Base-by-base conservation (phyloP, 2,888 invertebrate genomes). In the Abrostola triplasia region DNA sequence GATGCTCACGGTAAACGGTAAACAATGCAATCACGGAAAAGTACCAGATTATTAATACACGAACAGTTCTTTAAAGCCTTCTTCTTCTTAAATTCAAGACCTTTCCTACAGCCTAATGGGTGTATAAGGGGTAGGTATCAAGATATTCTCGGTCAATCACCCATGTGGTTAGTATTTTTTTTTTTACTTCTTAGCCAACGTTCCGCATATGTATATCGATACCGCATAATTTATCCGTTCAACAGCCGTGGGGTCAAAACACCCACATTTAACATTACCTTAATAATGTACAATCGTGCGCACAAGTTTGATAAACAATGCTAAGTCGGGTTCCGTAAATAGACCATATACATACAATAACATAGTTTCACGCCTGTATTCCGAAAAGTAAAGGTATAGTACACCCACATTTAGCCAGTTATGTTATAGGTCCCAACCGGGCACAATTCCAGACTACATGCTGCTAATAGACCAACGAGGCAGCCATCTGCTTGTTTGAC, bases 211-310 rank as follows among this genome's bases (percentile, higher is more conserved):
- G 44, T 51, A 51, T 82, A 81, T 84, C 82, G 82, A 86, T 80
- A 79, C 78, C 58, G 78, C 79, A 79, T 85, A 88, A 87, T 87
- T 89, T 88, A 87, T 81, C 80, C 79, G 83, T 72, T 77, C 81
- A 79, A 67, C 78, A 77, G 75, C 78, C 70, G 75, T 49, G 76
- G 60, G 87, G 86, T 88, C 88, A 84, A 88, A 82, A 87, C 82
- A 83, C 86, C 82, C 85, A 81, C 84, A 82, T 70, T 80, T 81
- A 77, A 81, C 82, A 77, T 76, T 72, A 76, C 67, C 73, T 83
- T 82, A 81, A 81, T 82, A 81, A 81, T 76, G 85, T 80, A 85
- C 83, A 63, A 69, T 61, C 69, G 70, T 54, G 70, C 52, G 61
- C 72, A 73, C 66, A 80, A 82, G 76, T 59, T 67, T 57, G 47